Base-by-base conservation (phyloP, 2,797 vertebrate genomes). In the Myotis myotis region DNA sequence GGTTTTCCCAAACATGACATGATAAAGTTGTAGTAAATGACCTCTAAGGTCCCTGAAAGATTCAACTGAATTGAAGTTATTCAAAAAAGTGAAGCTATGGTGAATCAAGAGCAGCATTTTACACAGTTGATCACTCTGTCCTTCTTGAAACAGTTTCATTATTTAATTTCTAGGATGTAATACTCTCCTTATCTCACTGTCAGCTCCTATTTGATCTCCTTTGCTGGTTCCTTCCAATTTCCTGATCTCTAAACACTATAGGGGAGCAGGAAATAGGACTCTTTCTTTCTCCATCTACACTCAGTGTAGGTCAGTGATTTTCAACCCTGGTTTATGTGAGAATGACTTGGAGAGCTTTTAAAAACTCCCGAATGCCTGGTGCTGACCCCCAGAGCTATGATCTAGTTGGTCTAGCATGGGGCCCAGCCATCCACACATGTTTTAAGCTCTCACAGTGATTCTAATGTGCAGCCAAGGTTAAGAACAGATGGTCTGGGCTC, bases 1-100 rank as follows among this genome's bases (percentile, higher is more conserved):
- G 7, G 13, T 90, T 74, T 96, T 91, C 55, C 90, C 30, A 94
- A 84, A 89, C 78, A 62, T 70, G n/a, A 92, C 28, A 72, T 19
- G 30, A 87, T 23, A 51, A 78, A 86, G 22, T 81, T 93, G 12
- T 55, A 74, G 22, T 41, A 53, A 49, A 89, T 80, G 9, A 87
- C 16, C 25, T 92, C n/a, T 51, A 41, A 51, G 57, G 38, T 87
- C 30, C 70, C 44, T 41, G 60, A 84, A 76, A 91, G 33, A 68
- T 51, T 79, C 28, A 84, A 6, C 11, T 68, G 66, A 95, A 53
- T 70, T 89, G 36, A 36, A 16, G 4, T 28, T 83, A 33, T 64
- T 86, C 36, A 49, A 49, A 83, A 62, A 49, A 83, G 62, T 83
- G 44, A 33, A 49, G 62, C 30, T 66, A 66, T 66, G 62, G 80